Conservation (phyloP, 2,797 vertebrate genomes). For the Hydrophis major region DNA sequence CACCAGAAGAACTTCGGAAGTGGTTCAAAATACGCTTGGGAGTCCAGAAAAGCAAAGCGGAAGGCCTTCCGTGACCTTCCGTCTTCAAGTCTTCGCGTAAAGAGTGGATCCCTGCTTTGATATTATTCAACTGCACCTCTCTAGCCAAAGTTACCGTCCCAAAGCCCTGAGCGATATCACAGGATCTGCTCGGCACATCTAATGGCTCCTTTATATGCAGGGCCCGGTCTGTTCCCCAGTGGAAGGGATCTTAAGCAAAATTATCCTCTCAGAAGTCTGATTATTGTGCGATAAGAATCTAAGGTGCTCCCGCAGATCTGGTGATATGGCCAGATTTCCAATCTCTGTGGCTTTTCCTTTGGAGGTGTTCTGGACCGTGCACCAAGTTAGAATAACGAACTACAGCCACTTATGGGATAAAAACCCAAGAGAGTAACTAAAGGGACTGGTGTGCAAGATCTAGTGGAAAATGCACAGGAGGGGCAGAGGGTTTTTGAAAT, state of each 20-base stretch:
- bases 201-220: constrained; percentile 30
- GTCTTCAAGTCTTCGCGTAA: constrained; percentile 60
- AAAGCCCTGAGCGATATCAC: constrained; percentile 62
- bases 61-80: constrained; percentile 32
- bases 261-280: neutral
- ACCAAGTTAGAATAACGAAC: constrained; percentile 59
- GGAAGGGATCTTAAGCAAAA: constrained; percentile 30
- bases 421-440: constrained; percentile 30
- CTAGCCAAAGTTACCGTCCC: constrained; percentile 30
- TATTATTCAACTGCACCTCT: constrained; percentile 46
- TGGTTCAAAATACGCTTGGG: constrained; percentile 10
- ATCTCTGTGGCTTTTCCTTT: constrained; percentile 82
- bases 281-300: constrained; percentile 19
- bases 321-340: constrained; percentile 91
- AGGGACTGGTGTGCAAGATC: constrained; percentile 40
- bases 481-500: constrained; percentile 42
- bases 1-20: constrained; percentile 43
- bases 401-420: constrained; percentile 24
- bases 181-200: constrained; percentile 69
- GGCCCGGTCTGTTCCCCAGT: neutral
- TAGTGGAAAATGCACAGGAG: constrained; percentile 14
- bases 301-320: constrained; percentile 77
- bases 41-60: constrained; percentile 54
- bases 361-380: constrained; percentile 59
- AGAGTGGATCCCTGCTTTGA: constrained; percentile 44